Conservation (phyloP, 2,113 vertebrate genomes). For the Halichoerus grypus region DNA sequence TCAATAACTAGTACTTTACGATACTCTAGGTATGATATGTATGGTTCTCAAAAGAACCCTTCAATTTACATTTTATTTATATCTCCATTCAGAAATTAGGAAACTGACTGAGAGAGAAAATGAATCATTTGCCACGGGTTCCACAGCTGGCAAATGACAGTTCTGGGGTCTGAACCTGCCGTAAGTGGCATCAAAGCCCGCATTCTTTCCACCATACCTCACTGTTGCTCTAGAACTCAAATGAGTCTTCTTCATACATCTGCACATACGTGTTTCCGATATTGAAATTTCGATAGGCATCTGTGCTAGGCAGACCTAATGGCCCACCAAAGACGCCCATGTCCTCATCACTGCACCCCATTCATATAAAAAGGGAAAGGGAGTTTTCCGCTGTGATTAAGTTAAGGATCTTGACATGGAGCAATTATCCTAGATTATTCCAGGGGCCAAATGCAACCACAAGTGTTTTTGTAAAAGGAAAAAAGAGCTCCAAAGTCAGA, state of each 20-base stretch:
- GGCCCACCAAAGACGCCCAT: background rate
- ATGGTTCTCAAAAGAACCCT: background rate
- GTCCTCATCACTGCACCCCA: background rate
- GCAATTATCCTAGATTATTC: background rate
- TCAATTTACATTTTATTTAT: background rate
- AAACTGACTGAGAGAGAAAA: background rate
- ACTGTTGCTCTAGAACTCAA: background rate
- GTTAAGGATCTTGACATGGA: background rate
- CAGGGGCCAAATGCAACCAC: background rate
- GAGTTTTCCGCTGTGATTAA: background rate
- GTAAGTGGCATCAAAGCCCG: rapidly evolving
- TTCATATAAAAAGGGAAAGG: background rate
- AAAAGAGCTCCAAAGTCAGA: background rate
- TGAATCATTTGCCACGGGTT: background rate
- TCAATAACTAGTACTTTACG: background rate
- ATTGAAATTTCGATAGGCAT: background rate
- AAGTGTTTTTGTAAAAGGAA: background rate
- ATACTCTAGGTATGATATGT: background rate
- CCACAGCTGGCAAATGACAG: background rate
- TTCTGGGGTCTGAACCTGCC: background rate
- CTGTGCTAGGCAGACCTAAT: background rate
- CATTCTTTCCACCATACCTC: background rate
- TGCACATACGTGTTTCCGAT: background rate
- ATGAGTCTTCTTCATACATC: background rate
- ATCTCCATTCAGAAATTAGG: background rate